These are phyloP conservation scores for Cabera pusaria DNA, from an alignment of 2,888 invertebrate species.

Conservation along the genomic window DNA sequence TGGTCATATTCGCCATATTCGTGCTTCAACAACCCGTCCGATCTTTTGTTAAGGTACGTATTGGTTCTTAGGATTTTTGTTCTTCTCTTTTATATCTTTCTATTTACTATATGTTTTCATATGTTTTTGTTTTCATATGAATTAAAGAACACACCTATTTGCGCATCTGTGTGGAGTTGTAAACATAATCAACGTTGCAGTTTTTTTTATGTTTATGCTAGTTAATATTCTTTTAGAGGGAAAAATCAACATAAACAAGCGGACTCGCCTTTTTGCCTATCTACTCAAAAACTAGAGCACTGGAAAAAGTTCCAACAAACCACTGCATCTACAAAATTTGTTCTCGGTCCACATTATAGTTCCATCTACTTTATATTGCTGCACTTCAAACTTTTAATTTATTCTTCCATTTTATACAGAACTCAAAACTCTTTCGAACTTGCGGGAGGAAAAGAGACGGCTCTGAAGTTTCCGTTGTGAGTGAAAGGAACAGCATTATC, in stretches of 20 bases:
- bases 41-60: conserved; percentile 62
- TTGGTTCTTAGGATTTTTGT: too few species aligned
- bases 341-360: conserved; percentile 10
- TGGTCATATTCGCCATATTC: conserved; percentile 86
- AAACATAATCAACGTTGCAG: too few species aligned
- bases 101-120: too few species aligned
- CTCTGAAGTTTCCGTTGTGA: conserved; percentile 72
- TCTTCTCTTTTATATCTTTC: too few species aligned
- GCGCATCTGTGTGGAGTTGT: too few species aligned
- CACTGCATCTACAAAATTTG: conserved; percentile 19
- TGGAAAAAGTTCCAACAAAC: conserved; percentile 11
- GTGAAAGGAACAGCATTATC: conserved; percentile 72
- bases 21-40: conserved; percentile 77
- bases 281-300: conserved; percentile 3
- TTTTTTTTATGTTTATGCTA: too few species aligned
- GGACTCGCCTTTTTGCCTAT: too few species aligned
- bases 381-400: conserved; percentile 21
- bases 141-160: too few species aligned
- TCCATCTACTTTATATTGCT: conserved; percentile 17
- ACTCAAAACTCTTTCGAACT: conserved; percentile 59
- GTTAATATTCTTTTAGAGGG: too few species aligned
- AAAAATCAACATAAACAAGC: too few species aligned
- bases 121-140: too few species aligned
- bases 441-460: conserved; percentile 69
- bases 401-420: conserved; percentile 45